These are phyloP conservation scores for Marcusenius ussheri DNA, from an alignment of 2,113 vertebrate species.

Conservation along the genomic window DNA sequence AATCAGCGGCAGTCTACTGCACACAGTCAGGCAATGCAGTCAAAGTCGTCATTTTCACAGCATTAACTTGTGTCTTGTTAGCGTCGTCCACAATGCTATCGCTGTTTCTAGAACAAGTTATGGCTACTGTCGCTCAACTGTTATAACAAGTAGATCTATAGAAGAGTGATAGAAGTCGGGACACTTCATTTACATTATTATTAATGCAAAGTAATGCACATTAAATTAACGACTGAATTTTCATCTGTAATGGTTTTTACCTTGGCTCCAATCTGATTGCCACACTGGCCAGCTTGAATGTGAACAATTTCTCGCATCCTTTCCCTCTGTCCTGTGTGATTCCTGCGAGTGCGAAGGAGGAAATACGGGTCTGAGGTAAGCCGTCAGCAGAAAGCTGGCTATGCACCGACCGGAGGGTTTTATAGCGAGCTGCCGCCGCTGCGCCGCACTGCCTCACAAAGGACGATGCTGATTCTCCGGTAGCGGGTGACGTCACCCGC, in stretches of 20 bases:
- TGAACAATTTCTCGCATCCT: slow-evolving; percentile 50
- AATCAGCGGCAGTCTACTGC: neutral
- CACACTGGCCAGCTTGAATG: slow-evolving; percentile 49
- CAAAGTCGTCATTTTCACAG: neutral
- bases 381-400: slow-evolving; percentile 26
- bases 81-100: neutral
- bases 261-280: slow-evolving; percentile 52
- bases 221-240: neutral
- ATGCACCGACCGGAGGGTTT: slow-evolving; percentile 22
- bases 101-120: neutral
- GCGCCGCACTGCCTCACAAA: slow-evolving; percentile 28
- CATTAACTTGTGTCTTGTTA: neutral
- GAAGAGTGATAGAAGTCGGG: neutral
- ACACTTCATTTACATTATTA: neutral
- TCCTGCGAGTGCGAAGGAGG: neutral
- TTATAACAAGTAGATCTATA: neutral
- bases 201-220: neutral
- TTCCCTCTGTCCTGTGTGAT: slow-evolving; percentile 7
- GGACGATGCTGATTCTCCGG: slow-evolving; percentile 30
- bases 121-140: neutral
- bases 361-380: slow-evolving; percentile 1
- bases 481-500: slow-evolving; percentile 30
- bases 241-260: slow-evolving; percentile 31
- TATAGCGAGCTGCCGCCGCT: slow-evolving; percentile 27
- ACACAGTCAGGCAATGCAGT: neutral